Conservation (phyloP, 2,113 vertebrate species). For the Peromyscus californicus region DNA sequence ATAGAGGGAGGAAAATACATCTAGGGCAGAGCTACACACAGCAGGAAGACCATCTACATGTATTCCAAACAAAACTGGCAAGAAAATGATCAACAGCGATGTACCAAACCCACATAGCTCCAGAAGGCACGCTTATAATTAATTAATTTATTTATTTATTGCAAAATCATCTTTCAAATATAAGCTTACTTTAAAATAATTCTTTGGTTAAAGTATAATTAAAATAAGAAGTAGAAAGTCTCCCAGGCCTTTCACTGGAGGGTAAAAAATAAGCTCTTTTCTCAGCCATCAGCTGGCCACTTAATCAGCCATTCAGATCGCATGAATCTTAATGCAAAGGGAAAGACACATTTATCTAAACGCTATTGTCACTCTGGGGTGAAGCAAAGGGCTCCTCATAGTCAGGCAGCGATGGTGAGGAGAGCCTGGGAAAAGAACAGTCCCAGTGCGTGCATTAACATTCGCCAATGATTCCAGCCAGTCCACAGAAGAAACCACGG, state of each 20-base stretch:
- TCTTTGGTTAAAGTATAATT: slow-evolving; percentile 82
- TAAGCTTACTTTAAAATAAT: slow-evolving; percentile 78
- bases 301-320: slow-evolving; percentile 60
- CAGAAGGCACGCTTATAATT: slow-evolving; percentile 27
- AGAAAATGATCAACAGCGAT: neutral
- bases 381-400: slow-evolving; percentile 33
- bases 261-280: slow-evolving; percentile 54
- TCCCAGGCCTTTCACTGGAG: neutral
- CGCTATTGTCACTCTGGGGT: neutral
- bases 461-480: neutral
- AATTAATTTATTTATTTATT: slow-evolving; percentile 62
- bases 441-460: slow-evolving; percentile 32
- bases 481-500: neutral
- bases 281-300: slow-evolving; percentile 65
- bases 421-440: slow-evolving; percentile 19
- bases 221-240: slow-evolving; percentile 77
- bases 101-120: neutral
- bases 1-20: slow-evolving; percentile 5
- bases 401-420: neutral
- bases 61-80: neutral
- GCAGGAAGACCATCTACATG: neutral
- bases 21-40: neutral
- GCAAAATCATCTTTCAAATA: slow-evolving; percentile 72
- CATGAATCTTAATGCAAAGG: slow-evolving; percentile 72
- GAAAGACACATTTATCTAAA: slow-evolving; percentile 62